Evolutionary conservation across 2,797 vertebrate species (phyloP).

Genomic region (Platyrinchus mystaceus): DNA sequence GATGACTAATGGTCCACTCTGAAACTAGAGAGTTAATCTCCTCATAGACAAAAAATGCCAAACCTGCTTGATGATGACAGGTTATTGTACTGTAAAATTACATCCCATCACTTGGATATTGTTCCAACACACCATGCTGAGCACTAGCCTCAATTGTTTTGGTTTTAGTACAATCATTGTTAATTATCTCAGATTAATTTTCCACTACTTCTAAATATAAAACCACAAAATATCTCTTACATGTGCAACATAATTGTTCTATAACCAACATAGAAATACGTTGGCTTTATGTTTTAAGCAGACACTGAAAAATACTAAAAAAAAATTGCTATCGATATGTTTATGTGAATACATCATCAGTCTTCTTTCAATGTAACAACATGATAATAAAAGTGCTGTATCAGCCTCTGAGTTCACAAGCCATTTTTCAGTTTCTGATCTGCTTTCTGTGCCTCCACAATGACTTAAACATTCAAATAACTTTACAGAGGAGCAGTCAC

Average conservation of each 20-base stretch:
- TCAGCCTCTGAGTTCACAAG: background rate
- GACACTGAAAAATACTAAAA: background rate
- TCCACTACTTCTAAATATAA: background rate
- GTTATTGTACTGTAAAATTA: background rate
- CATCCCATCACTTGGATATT: background rate
- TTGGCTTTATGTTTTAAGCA: background rate
- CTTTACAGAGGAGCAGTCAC: background rate
- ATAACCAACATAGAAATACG: background rate
- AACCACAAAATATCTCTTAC: background rate
- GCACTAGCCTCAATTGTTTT: background rate
- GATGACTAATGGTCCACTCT: background rate
- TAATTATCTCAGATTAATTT: conserved; percentile 12
- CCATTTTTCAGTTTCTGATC: background rate
- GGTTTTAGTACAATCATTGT: background rate
- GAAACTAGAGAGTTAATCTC: background rate
- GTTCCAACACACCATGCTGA: background rate
- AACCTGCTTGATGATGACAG: background rate
- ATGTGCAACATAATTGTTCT: background rate
- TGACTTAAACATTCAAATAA: background rate
- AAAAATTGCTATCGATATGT: background rate
- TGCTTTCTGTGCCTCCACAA: background rate
- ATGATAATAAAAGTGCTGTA: background rate
- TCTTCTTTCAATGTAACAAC: background rate
- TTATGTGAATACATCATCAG: background rate
- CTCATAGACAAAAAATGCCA: background rate